Percentiles rank a stretch among this genome's conserved stretches.
phyloP scores from a whole-genome alignment of 2,888 invertebrate genomes.

The Hyles lineata region DNA sequence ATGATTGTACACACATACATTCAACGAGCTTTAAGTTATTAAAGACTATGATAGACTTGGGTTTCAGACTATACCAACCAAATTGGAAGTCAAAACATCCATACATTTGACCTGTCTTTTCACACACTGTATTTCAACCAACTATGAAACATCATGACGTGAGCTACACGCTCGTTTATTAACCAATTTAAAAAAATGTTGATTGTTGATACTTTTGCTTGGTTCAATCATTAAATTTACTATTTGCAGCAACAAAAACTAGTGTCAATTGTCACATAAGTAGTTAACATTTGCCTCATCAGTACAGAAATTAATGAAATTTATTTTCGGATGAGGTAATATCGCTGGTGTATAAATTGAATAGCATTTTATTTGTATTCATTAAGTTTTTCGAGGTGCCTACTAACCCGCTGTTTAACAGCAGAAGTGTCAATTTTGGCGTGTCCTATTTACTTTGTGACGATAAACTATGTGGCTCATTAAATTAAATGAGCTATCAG shows the following conservation, averaged over 20 bases:
- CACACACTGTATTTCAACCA: too few species aligned
- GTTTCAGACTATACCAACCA: too few species aligned
- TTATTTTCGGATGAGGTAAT: not conserved
- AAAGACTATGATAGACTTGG: too few species aligned
- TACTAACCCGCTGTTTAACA: not conserved
- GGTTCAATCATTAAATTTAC: not conserved
- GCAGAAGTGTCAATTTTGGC: constrained; percentile 15
- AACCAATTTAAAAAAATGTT: not conserved
- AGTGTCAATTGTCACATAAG: not conserved
- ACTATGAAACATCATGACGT: too few species aligned
- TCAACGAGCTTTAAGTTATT: too few species aligned
- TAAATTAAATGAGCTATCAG: constrained; percentile 81
- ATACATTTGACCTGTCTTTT: too few species aligned
- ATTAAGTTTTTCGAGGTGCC: not conserved
- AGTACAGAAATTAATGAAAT: not conserved
- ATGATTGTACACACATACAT: too few species aligned
- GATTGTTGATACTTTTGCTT: not conserved
- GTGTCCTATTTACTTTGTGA: constrained; percentile 14
- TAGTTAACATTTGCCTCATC: not conserved
- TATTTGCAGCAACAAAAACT: not conserved
- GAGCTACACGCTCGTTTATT: not conserved
- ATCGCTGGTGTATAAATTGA: not conserved
- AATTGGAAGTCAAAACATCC: too few species aligned
- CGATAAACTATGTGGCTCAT: constrained; percentile 62
- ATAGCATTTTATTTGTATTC: not conserved